phyloP scores from a whole-genome alignment of 2,888 invertebrate species.

The Drymonia ruficornis region DNA sequence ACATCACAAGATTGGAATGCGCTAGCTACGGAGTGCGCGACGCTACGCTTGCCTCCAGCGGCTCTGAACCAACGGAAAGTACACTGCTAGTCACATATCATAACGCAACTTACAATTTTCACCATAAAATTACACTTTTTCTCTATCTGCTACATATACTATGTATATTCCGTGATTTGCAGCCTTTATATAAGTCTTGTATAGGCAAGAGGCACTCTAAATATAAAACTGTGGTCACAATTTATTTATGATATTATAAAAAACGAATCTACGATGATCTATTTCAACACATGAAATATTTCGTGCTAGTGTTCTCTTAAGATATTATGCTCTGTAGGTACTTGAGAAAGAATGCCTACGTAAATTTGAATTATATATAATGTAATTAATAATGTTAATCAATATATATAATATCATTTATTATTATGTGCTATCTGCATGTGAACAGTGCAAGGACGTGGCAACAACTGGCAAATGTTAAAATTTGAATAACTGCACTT shows the following conservation, averaged over 20 bases:
- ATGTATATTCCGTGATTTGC: slow-evolving; percentile 84
- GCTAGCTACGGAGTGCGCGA: slow-evolving; percentile 62
- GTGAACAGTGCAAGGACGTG: slow-evolving; percentile 76
- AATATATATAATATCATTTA: slow-evolving; percentile 41
- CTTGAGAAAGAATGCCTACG: slow-evolving; percentile 58
- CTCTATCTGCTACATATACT: slow-evolving; percentile 81
- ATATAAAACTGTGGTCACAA: slow-evolving; percentile 86
- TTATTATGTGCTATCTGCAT: slow-evolving; percentile 80
- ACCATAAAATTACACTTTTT: slow-evolving; percentile 80
- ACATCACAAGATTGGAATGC: slow-evolving; percentile 75
- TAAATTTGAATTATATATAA: slow-evolving; percentile 49
- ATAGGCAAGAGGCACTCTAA: slow-evolving; percentile 87
- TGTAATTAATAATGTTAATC: slow-evolving; percentile 34
- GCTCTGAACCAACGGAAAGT: slow-evolving; percentile 32
- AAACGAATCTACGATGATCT: slow-evolving; percentile 78
- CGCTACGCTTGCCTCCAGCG: slow-evolving; percentile 11
- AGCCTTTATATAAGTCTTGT: slow-evolving; percentile 86
- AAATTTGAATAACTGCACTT: slow-evolving; percentile 86
- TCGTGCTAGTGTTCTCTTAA: slow-evolving; percentile 76
- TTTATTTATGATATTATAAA: slow-evolving; percentile 80
- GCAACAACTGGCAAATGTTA: slow-evolving; percentile 79
- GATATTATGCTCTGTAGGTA: slow-evolving; percentile 70
- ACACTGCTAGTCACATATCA: slow-evolving; percentile 76
- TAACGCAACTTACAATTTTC: slow-evolving; percentile 85
- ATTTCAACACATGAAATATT: slow-evolving; percentile 73